Evolutionary conservation across 2,888 invertebrate genomes (phyloP).

Genomic region (Amphipoea lucens): DNA sequence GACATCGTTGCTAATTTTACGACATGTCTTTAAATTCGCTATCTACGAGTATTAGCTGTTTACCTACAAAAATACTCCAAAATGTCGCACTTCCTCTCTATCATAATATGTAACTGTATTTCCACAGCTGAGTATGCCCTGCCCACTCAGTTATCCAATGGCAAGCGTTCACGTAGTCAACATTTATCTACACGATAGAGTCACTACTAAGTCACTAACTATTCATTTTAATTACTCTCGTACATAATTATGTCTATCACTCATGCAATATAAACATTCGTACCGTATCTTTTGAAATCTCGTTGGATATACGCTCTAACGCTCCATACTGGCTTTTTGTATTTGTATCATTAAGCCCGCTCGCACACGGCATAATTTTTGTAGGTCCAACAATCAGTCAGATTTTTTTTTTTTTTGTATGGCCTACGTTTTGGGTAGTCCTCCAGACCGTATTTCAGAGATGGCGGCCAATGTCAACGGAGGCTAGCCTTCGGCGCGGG

Average conservation of each 20-base stretch:
- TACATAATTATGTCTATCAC: slow-evolving; percentile 3
- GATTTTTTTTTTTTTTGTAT: neutral
- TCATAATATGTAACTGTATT: slow-evolving; percentile 1
- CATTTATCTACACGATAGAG: slow-evolving; percentile 11
- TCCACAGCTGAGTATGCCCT: slow-evolving; percentile 17
- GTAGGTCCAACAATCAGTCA: neutral
- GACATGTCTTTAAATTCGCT: neutral
- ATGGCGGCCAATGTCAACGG: neutral
- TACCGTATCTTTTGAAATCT: neutral
- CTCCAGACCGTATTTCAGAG: neutral
- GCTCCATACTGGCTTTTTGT: neutral
- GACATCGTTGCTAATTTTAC: neutral
- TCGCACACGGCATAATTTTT: neutral
- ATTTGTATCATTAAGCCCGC: neutral
- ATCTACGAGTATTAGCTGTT: neutral
- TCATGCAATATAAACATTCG: slow-evolving; percentile 23
- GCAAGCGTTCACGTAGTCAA: slow-evolving; percentile 29
- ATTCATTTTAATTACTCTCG: neutral
- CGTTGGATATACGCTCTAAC: neutral
- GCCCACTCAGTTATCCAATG: slow-evolving; percentile 47
- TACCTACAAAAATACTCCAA: neutral
- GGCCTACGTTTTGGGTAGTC: neutral
- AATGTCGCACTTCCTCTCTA: neutral
- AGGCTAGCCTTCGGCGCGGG: neutral
- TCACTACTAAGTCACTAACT: neutral